Percentiles rank a stretch among this genome's conserved stretches.
phyloP scores from a whole-genome alignment of 2,797 vertebrate genomes.

The Halcyon badia region DNA sequence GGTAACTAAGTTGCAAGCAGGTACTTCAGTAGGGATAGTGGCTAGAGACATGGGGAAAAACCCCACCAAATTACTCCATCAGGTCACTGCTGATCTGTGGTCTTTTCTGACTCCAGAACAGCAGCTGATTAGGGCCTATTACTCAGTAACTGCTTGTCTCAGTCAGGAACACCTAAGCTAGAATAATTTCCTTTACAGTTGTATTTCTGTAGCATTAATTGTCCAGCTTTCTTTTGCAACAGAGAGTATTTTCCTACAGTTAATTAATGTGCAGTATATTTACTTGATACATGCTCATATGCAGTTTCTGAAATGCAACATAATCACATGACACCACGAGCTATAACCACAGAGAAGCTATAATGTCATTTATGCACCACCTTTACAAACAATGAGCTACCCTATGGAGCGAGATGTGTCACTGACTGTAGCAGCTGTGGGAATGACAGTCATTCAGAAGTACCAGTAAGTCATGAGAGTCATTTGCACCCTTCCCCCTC shows the following conservation, averaged over 20 bases:
- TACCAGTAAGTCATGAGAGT: neutral
- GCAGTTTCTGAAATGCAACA: neutral
- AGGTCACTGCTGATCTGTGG: neutral
- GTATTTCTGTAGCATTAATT: neutral
- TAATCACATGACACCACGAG: neutral
- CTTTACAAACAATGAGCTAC: neutral
- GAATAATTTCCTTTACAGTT: neutral
- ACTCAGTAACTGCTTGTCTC: neutral
- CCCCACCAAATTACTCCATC: neutral
- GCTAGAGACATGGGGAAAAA: neutral
- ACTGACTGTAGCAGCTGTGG: neutral
- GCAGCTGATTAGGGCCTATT: neutral
- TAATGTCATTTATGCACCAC: neutral
- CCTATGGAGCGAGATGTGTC: neutral
- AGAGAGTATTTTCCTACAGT: neutral
- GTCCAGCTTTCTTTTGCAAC: neutral
- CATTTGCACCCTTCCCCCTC: neutral
- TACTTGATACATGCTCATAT: neutral
- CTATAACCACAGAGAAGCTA: neutral
- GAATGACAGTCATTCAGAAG: neutral
- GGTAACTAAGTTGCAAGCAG: neutral
- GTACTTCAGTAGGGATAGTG: neutral
- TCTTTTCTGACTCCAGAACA: neutral
- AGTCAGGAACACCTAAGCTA: neutral
- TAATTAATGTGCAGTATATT: neutral